These are phyloP conservation scores for Physeter macrocephalus DNA, from an alignment of 2,113 vertebrate genomes.

Conservation along the genomic window DNA sequence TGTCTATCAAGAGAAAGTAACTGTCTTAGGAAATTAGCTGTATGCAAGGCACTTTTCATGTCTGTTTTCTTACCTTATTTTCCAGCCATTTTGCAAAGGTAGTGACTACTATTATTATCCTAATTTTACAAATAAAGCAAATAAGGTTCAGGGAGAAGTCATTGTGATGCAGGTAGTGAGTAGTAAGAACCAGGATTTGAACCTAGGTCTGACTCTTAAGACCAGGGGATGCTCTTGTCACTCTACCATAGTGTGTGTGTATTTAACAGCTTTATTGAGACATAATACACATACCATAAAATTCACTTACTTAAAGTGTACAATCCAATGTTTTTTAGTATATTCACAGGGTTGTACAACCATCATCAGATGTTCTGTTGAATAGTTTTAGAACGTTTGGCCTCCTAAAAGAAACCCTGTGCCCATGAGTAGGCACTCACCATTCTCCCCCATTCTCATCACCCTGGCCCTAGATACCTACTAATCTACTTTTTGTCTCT, in stretches of 20 bases:
- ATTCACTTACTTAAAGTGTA: neutral
- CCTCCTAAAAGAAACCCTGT: neutral
- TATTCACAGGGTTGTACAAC: neutral
- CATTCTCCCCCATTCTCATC: neutral
- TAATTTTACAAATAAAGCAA: constrained; percentile 19
- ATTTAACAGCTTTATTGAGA: neutral
- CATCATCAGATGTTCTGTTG: neutral
- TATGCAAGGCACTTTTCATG: neutral
- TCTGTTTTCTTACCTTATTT: neutral
- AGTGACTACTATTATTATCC: neutral
- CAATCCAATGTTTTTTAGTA: neutral
- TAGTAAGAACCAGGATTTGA: neutral
- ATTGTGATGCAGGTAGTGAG: neutral
- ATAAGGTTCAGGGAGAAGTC: neutral
- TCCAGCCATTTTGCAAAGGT: neutral
- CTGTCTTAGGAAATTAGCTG: neutral
- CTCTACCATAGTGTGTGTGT: neutral
- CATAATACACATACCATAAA: neutral
- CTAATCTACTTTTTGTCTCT: neutral
- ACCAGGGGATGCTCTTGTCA: neutral
- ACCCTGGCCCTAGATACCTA: neutral
- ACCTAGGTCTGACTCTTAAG: neutral
- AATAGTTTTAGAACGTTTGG: neutral
- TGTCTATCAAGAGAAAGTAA: neutral
- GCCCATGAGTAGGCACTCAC: neutral